Evolutionary conservation across 1,140 invertebrate genomes (phyloP).

Genomic region (Macrostomum lignano): DNA sequence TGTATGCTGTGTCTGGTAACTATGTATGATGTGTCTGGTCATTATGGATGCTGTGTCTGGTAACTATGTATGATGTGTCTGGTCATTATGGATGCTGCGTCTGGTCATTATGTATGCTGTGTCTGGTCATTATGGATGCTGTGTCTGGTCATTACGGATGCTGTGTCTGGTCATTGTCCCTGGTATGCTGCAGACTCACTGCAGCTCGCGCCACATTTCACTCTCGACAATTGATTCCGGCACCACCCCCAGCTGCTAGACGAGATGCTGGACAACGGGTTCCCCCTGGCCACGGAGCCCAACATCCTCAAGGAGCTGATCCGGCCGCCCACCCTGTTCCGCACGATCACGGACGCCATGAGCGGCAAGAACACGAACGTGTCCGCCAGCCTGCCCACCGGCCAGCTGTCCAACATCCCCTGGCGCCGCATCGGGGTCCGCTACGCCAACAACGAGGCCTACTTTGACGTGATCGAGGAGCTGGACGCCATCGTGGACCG

Average conservation of each 20-base stretch:
- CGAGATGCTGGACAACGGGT: conserved; percentile 98
- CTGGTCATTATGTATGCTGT: not conserved
- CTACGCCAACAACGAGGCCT: conserved; percentile 97
- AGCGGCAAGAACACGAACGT: conserved; percentile 54
- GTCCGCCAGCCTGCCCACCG: conserved; percentile 61
- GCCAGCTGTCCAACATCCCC: conserved; percentile 83
- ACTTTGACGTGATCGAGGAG: conserved; percentile 73
- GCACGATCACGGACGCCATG: conserved; percentile 85
- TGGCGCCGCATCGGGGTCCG: conserved; percentile 89
- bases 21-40: no score
- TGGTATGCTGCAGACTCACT: no score
- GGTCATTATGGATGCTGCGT: conserved; percentile 3
- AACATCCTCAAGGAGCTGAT: conserved; percentile 96
- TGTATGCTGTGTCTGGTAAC: no score
- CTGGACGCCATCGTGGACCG: conserved; percentile 93
- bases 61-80: conserved; percentile 4
- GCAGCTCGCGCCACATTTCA: no score
- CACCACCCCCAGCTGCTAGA: conserved; percentile 52
- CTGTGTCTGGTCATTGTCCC: no score
- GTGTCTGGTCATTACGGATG: no score
- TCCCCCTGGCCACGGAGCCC: conserved; percentile 83
- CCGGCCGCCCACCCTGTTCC: conserved; percentile 82
- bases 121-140: no score
- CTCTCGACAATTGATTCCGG: not conserved
- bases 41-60: no score